phyloP scores from a whole-genome alignment of 1,140 invertebrate species.

The Platyura marginata region DNA sequence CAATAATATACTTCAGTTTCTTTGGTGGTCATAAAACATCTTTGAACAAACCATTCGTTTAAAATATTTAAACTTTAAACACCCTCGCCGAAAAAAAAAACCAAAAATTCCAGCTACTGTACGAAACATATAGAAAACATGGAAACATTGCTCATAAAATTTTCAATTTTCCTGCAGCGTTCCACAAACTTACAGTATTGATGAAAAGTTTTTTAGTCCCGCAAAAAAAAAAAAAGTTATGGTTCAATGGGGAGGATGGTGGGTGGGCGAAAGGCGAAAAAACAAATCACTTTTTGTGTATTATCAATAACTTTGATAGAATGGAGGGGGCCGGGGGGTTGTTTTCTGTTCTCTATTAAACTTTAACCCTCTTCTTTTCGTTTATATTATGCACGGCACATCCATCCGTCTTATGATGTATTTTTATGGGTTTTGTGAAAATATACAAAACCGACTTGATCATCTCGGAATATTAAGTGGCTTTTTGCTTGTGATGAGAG shows the following conservation, averaged over 20 bases:
- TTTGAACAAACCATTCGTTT: too few relatives aligned
- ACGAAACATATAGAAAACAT: too few relatives aligned
- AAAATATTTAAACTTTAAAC: too few relatives aligned
- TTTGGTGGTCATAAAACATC: too few relatives aligned
- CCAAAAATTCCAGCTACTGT: too few relatives aligned
- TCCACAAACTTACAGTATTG: background rate
- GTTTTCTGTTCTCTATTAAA: background rate
- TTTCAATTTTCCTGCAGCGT: background rate
- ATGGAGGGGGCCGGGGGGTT: background rate
- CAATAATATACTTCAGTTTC: too few relatives aligned
- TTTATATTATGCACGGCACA: background rate
- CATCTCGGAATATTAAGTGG: background rate
- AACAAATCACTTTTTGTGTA: background rate
- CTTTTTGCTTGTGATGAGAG: background rate
- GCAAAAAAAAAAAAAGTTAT: background rate
- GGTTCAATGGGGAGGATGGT: background rate
- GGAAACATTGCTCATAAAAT: background rate
- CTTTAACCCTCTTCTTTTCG: background rate
- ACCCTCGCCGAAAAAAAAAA: too few relatives aligned
- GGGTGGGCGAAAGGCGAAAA: background rate
- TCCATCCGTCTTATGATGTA: background rate
- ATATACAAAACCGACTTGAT: background rate
- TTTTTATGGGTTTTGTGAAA: background rate
- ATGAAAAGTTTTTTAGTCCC: background rate
- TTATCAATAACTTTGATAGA: background rate